Percentiles rank a stretch among this genome's conserved stretches.
Conservation (phyloP, 1,140 invertebrate species). For the Conopomorpha cramerella region DNA sequence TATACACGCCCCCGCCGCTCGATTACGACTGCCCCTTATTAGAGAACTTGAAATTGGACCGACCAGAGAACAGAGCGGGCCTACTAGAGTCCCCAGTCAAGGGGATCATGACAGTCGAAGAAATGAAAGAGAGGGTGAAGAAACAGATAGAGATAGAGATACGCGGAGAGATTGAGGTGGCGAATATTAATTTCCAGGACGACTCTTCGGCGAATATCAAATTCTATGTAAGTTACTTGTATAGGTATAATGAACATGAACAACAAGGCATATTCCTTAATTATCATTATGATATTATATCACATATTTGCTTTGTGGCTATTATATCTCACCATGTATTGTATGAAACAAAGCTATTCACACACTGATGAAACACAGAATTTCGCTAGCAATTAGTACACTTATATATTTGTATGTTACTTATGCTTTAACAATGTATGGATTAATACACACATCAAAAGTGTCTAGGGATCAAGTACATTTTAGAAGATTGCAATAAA, state of each 20-base stretch:
- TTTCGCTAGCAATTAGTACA: no score
- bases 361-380: no score
- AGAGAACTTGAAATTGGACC: constrained; percentile 62
- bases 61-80: constrained; percentile 20
- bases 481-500: no score
- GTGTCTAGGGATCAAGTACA: no score
- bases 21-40: constrained; percentile 69
- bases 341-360: no score
- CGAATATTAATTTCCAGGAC: constrained; percentile 66
- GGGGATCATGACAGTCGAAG: constrained; percentile 56
- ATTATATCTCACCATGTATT: no score
- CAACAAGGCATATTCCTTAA: no score
- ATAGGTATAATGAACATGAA: constrained; percentile 1
- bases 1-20: constrained; percentile 52
- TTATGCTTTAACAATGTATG: no score
- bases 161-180: constrained; percentile 64
- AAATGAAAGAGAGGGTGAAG: constrained; percentile 60
- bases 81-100: constrained; percentile 52
- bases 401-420: no score
- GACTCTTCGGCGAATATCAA: constrained; percentile 34
- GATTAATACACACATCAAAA: no score
- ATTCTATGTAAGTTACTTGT: constrained; percentile 63
- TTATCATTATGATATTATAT: neutral
- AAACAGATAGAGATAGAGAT: constrained; percentile 74
- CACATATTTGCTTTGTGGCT: no score